Conservation (phyloP, 2,113 vertebrate species). For the Gambusia affinis region DNA sequence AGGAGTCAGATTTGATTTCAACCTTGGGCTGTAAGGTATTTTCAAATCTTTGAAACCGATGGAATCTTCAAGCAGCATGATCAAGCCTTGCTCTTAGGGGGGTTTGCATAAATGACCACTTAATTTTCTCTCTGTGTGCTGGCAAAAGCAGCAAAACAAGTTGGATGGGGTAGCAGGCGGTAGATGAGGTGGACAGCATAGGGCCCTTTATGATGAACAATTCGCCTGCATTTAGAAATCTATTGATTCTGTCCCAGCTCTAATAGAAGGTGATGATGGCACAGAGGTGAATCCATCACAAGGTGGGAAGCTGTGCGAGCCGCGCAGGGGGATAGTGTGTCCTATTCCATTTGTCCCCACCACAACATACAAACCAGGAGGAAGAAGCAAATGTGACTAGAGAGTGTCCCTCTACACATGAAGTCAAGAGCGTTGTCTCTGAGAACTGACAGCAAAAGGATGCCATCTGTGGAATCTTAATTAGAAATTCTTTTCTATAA, state of each 20-base stretch:
- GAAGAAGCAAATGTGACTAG: constrained; percentile 42
- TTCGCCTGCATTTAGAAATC: constrained; percentile 78
- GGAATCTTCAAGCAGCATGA: constrained; percentile 29
- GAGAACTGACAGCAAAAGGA: constrained; percentile 48
- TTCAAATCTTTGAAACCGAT: constrained; percentile 44
- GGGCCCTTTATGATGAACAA: constrained; percentile 72
- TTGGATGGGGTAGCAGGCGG: constrained; percentile 44
- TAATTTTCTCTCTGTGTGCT: constrained; percentile 47
- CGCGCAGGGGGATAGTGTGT: constrained; percentile 73
- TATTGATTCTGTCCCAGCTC: constrained; percentile 77
- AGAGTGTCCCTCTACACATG: constrained; percentile 35
- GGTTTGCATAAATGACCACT: constrained; percentile 54
- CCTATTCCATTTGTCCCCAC: constrained; percentile 78
- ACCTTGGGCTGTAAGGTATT: constrained; percentile 49
- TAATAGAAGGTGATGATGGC: constrained; percentile 81
- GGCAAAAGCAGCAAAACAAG: constrained; percentile 37
- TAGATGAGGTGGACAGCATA: constrained; percentile 40
- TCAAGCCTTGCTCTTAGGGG: constrained; percentile 41
- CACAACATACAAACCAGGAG: constrained; percentile 41
- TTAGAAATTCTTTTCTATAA: constrained; percentile 34
- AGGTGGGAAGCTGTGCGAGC: constrained; percentile 64
- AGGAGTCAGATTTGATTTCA: not conserved
- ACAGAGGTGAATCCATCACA: constrained; percentile 80
- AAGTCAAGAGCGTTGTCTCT: constrained; percentile 50
- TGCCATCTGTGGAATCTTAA: constrained; percentile 12